These are phyloP conservation scores for Tamias sibiricus DNA, from an alignment of 2,113 vertebrate species.

Conservation along the genomic window DNA sequence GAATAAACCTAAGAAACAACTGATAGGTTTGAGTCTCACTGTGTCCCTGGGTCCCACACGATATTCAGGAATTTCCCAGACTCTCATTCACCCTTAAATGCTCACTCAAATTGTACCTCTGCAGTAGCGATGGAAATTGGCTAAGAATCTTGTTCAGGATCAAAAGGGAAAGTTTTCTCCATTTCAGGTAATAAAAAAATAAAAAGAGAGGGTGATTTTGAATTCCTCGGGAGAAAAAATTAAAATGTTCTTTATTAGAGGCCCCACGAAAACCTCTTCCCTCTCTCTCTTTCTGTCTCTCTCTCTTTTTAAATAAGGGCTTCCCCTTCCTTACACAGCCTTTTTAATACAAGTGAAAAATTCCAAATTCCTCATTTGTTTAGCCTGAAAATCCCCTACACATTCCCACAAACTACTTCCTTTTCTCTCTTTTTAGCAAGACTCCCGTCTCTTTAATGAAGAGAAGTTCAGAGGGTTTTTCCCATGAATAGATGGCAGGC, in stretches of 20 bases:
- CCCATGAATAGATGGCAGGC: constrained; percentile 92
- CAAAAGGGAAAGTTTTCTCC: not conserved
- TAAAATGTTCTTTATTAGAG: constrained; percentile 70
- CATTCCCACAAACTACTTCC: constrained; percentile 94
- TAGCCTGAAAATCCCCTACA: constrained; percentile 90
- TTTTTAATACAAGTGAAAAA: constrained; percentile 89
- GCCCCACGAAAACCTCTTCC: constrained; percentile 79
- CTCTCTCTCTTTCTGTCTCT: constrained; percentile 32
- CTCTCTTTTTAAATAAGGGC: constrained; percentile 79
- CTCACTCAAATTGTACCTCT: not conserved
- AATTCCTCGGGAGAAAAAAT: constrained; percentile 48
- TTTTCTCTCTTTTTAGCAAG: constrained; percentile 90
- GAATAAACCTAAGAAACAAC: not conserved
- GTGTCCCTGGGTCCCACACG: too few relatives aligned
- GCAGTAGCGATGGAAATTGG: not conserved
- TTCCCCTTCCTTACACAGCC: constrained; percentile 83
- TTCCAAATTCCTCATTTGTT: constrained; percentile 93
- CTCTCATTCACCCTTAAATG: not conserved
- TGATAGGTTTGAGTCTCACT: not conserved
- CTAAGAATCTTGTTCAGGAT: not conserved
- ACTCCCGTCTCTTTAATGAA: constrained; percentile 90
- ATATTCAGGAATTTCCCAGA: constrained; percentile 32
- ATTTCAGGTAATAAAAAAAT: constrained; percentile 73
- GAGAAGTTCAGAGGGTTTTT: constrained; percentile 92
- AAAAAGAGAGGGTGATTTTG: constrained; percentile 35